Evolutionary conservation across 2,797 vertebrate species (phyloP), one percentile per base, ranked within the genome.

Genomic region (Denticeps clupeoides): DNA sequence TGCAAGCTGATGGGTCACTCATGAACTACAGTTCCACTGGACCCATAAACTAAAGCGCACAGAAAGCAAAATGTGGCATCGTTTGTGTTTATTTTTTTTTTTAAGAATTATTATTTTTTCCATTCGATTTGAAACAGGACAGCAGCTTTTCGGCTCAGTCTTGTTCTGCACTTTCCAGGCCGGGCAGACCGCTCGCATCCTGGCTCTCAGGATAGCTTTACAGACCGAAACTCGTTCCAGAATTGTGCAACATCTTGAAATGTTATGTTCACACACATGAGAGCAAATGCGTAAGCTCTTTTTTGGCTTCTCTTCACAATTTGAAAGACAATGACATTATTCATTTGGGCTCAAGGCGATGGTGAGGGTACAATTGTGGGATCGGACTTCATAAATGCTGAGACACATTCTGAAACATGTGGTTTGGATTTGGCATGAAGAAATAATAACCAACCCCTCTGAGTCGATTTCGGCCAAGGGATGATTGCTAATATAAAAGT

Each of bases 391-490:
- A 70, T 75, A 78, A 79, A 80, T 67, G 68, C 65, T 42, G 68
- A 70, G 68, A 74, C 73, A 59, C 69, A 71, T 70, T 65, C 58
- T 19, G 62, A 65, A 67, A 82, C 82, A 85, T 80, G 71, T 85
- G 82, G 72, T 82, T 84, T 72, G 66, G 65, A 76, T 84, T 84
- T 82, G 67, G 69, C 57, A 45, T 50, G 54, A 66, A 77, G 72
- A 80, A 78, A 75, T 78, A 79, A 82, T 72, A 80, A 85, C 81
- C 75, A 83, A 77, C 80, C 71, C 69, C 64, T 74, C 70, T 70
- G 75, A 79, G 73, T 72, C 62, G 69, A 67, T 67, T 79, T 62
- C 76, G 73, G 74, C 75, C 67, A 73, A 55, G 51, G 70, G 74
- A 75, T 74, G 71, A 79, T 75, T 81, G 76, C 78, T 76, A 74